These are phyloP conservation scores for Oncorhynchus mykiss DNA, from an alignment of 2,113 vertebrate species.

Conservation along the genomic window DNA sequence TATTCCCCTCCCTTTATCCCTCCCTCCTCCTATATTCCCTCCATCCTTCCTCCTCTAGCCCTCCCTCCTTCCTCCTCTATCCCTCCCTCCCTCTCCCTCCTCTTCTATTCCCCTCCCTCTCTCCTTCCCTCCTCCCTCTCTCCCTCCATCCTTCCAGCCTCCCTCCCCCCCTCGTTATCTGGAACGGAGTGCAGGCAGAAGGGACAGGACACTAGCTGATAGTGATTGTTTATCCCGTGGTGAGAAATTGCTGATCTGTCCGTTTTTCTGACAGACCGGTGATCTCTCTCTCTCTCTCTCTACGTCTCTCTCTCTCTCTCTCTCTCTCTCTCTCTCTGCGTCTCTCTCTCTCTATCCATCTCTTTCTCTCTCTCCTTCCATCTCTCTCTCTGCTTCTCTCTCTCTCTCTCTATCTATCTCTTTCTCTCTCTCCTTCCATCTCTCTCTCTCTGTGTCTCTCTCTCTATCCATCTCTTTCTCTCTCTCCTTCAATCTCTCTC, in stretches of 20 bases:
- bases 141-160: constrained; percentile 38
- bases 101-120: constrained; percentile 11
- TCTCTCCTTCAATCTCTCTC: constrained; percentile 33
- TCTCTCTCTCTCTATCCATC: constrained; percentile 8
- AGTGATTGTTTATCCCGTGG: constrained; percentile 72
- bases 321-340: constrained; percentile 46
- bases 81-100: no score
- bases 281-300: constrained; percentile 57
- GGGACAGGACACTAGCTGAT: constrained; percentile 69
- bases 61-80: no score
- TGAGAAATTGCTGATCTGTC: constrained; percentile 74
- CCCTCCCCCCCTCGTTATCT: constrained; percentile 61
- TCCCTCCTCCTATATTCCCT: neutral
- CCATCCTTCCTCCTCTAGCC: constrained; percentile 11
- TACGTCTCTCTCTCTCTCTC: no score
- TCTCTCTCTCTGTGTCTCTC: constrained; percentile 32
- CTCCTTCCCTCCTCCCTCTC: neutral
- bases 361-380: neutral
- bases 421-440: neutral
- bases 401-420: constrained; percentile 15
- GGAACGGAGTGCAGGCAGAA: constrained; percentile 64
- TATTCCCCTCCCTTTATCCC: no score
- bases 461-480: constrained; percentile 30
- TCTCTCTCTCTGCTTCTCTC: constrained; percentile 22
- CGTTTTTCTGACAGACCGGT: constrained; percentile 67